Evolutionary conservation across 1,140 invertebrate species (phyloP), one percentile per base, ranked within the genome.

Genomic region (Probaryconus sp.): DNA sequence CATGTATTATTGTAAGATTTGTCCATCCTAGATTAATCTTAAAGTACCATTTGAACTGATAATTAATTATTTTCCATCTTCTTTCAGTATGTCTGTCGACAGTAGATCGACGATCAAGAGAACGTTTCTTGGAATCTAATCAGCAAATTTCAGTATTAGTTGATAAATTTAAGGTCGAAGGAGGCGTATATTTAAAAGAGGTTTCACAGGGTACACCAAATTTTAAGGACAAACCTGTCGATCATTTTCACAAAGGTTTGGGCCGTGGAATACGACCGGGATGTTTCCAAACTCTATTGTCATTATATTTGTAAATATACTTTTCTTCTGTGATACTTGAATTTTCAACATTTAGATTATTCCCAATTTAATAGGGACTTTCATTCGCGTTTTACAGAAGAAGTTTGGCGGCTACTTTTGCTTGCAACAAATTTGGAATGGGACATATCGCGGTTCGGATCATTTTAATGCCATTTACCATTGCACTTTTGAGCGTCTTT

Each of bases 141-240:
- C 94, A 96, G 63, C 96, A 97, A 84, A 97, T 97, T 74, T 93
- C 95, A 3, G 93, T 95, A 0, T 82, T 98, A 0, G 96, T 97
- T 0, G 95, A 97, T 51, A 95, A 96, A 80, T 98, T 97, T 79
- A 96, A 95, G 81, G 83, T 93, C 9, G 95, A 97, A 84, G 94
- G 93, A 21, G 86, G 89, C 24, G 88, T 91, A 47, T 92, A 92
- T 78, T 78, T 93, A 72, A 91, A 94, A 82, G 89, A 90, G 82
- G 89, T 77, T 84, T 83, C 86, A 47, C 71, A 88, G 85, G 72
- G 85, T 83, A 86, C 83, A 81, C 69, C 87, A 50, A 80, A 81
- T 79, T 42, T 85, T 77, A 78, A 87, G 70, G 79, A 85, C 14
- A 33, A 78, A 2, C 69, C 81, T 47, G 40, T 82, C 11, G 81